Percentiles rank a stretch among this genome's conserved stretches.
Evolutionary conservation across 2,888 invertebrate genomes (phyloP).

Genomic region (Leptogaster cylindrica): DNA sequence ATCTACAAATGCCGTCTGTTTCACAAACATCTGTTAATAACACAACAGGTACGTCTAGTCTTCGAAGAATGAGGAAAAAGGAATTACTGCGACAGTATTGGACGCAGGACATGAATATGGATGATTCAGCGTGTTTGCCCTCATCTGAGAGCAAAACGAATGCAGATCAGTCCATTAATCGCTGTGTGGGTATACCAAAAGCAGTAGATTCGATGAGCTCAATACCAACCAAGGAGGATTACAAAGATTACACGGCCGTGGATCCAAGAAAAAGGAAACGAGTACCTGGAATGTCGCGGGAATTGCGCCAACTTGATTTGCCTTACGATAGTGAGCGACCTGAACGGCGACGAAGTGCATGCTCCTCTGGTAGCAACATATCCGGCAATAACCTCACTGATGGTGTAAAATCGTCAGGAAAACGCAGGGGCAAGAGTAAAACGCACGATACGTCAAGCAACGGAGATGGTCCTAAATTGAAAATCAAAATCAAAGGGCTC

Average conservation of each 20-base stretch:
- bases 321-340: constrained; percentile 64
- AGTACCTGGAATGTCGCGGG: constrained; percentile 65
- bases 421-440: constrained; percentile 59
- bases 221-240: constrained; percentile 85
- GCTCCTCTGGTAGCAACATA: constrained; percentile 60
- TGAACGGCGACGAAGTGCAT: constrained; percentile 64
- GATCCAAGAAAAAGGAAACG: constrained; percentile 74
- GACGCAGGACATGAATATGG: constrained; percentile 86
- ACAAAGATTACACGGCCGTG: constrained; percentile 70
- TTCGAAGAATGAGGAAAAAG: constrained; percentile 88
- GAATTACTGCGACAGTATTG: constrained; percentile 84
- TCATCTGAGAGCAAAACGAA: constrained; percentile 59
- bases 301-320: constrained; percentile 70
- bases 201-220: constrained; percentile 88
- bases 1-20: constrained; percentile 55
- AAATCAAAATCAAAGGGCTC: constrained; percentile 75
- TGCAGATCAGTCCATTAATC: constrained; percentile 65
- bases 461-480: constrained; percentile 67
- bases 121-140: constrained; percentile 70
- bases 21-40: constrained; percentile 63
- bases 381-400: constrained; percentile 58
- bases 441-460: constrained; percentile 25
- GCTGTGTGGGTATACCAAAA: constrained; percentile 71
- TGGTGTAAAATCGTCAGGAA: constrained; percentile 56
- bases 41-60: constrained; percentile 73